These are phyloP conservation scores for Takifugu bimaculatus DNA, from an alignment of 2,113 vertebrate genomes.

Conservation along the genomic window DNA sequence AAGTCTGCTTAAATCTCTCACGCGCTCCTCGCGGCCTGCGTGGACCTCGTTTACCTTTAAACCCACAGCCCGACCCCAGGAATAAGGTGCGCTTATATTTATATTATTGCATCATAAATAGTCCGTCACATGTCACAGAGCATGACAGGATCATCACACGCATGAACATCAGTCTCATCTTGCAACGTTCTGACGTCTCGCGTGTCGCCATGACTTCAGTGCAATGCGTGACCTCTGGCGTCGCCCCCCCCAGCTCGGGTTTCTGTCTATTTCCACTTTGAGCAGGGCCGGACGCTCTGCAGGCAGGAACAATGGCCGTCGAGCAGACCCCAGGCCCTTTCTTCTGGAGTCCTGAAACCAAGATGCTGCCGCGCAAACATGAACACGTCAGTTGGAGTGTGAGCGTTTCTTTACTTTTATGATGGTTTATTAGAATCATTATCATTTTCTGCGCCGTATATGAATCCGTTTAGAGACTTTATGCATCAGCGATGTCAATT, in stretches of 20 bases:
- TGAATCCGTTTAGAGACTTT: no score
- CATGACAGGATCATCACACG: conserved; percentile 10
- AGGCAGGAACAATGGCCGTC: conserved; percentile 5
- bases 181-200: conserved; percentile 24
- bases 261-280: conserved; percentile 33
- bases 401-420: no score
- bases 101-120: conserved; percentile 4
- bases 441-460: no score
- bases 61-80: no score
- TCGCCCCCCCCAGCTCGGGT: conserved; percentile 51
- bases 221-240: conserved; percentile 74
- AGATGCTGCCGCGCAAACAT: no score
- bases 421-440: no score
- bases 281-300: conserved; percentile 11
- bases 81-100: no score
- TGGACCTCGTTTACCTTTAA: no score
- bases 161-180: conserved; percentile 26
- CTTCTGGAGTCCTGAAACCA: no score
- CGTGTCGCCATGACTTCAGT: conserved; percentile 59
- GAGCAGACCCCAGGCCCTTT: background rate
- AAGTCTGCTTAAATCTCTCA: conserved; percentile 33
- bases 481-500: no score
- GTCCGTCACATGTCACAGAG: background rate
- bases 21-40: no score
- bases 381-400: no score